Base-by-base conservation (phyloP, 2,888 invertebrate genomes). In the Oegoconia quadripuncta region DNA sequence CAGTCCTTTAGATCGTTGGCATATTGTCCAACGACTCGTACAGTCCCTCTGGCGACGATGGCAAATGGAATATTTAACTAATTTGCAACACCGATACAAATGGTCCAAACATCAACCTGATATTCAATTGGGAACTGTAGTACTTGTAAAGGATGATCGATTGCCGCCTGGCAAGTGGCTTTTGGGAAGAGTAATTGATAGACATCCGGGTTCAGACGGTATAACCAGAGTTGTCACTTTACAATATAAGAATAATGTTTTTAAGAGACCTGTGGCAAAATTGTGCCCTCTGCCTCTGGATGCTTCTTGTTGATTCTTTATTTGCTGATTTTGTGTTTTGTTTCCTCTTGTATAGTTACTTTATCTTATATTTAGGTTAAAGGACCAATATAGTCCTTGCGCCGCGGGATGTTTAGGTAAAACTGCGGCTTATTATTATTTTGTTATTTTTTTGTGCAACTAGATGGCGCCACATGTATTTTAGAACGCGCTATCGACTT, bases 11-110 rank as follows among this genome's bases (percentile, higher is more conserved):
- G n/a, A n/a, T n/a, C n/a, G n/a, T n/a, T n/a, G n/a, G n/a, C n/a
- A 37, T 18, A 23, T 44, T 7, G 15, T 48, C 13, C 41, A 46
- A 41, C 18, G 28, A 3, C 41, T 48, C 39, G 28, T 37, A 3
- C 46, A 48, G 31, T 37, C 34, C 34, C 27, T 51, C 4, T 48
- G 51, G 46, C 37, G 30, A 3, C 46, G 48, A 15, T 51, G 48
- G 51, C 42, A 40, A 33, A 11, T 3, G 1, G 41, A 51, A 37
- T 48, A 48, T 34, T 25, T 46, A 7, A 42, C 42, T 1, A 34
- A 37, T 6, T 26, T 47, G 5, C 46, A 43, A 18, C 29, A 41
- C 23, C 32, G 43, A 15, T 41, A 39, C 17, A 47, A 47, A 35
- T 47, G 46, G 47, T 29, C 26, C 9, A 29, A 15, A 9, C 11